Percentiles rank a stretch among this genome's conserved stretches.
Conservation (phyloP, 2,113 vertebrate species). For the Mionectes macconnelli region DNA sequence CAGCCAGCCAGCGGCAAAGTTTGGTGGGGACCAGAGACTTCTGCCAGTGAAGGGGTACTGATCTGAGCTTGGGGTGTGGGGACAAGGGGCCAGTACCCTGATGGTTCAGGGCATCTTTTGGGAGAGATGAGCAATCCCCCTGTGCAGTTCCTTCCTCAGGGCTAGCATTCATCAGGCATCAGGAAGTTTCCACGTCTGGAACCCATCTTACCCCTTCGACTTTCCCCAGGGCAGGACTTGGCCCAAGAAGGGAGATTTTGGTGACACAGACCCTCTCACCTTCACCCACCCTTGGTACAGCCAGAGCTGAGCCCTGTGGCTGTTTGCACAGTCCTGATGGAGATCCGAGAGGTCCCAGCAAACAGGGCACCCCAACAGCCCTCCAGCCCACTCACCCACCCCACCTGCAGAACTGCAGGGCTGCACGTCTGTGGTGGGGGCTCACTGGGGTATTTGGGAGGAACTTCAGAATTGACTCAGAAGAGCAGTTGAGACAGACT, state of each 20-base stretch:
- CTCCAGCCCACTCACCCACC: neutral
- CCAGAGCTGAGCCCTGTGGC: neutral
- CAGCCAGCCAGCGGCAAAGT: neutral
- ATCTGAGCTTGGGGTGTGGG: neutral
- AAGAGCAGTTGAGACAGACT: neutral
- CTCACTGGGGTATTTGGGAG: neutral
- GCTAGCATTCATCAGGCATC: neutral
- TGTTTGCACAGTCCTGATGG: neutral
- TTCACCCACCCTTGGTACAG: neutral
- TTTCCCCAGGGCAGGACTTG: neutral
- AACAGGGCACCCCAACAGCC: neutral
- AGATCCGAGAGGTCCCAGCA: neutral
- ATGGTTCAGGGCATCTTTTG: neutral
- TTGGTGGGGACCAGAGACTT: neutral
- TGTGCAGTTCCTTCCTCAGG: neutral
- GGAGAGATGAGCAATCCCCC: neutral
- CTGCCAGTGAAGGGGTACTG: neutral
- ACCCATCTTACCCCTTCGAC: rapidly evolving
- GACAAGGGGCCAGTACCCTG: neutral
- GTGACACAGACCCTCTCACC: neutral
- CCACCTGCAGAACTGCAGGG: neutral
- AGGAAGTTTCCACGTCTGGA: neutral
- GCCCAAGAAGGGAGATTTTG: neutral
- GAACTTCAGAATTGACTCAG: neutral
- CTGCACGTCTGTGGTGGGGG: neutral